Conservation (phyloP, 2,888 invertebrate genomes). For the Pristionchus mayeri region DNA sequence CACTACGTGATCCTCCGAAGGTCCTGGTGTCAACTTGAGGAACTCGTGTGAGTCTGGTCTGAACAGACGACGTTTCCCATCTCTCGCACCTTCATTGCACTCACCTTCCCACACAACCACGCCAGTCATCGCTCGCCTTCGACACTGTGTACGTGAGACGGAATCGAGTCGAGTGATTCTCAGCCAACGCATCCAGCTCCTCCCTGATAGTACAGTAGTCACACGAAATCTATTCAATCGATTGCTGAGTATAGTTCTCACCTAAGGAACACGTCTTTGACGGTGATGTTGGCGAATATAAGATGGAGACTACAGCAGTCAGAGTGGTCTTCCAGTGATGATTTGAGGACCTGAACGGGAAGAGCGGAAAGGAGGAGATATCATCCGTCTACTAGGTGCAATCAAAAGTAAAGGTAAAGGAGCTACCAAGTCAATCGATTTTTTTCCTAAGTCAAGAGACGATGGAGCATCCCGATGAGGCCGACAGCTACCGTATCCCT, state of each 20-base stretch:
- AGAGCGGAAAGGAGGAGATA: too few species aligned
- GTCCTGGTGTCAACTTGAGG: not conserved
- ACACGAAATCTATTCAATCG: not conserved
- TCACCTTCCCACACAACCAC: constrained; percentile 24
- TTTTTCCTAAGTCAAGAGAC: too few species aligned
- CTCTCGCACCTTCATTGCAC: not conserved
- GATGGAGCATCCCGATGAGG: too few species aligned
- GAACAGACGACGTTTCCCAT: not conserved
- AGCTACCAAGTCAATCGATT: too few species aligned
- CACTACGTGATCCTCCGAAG: constrained; percentile 36
- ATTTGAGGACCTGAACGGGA: constrained; percentile 78
- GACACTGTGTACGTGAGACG: constrained; percentile 32
- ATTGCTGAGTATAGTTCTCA: not conserved
- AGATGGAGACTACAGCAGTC: constrained; percentile 87
- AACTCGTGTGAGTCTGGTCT: constrained; percentile 10
- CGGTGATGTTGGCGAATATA: constrained; percentile 93
- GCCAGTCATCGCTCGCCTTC: constrained; percentile 2
- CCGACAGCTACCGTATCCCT: too few species aligned
- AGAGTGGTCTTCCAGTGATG: constrained; percentile 85
- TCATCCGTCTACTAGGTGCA: too few species aligned
- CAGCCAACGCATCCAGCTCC: constrained; percentile 34
- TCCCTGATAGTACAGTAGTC: constrained; percentile 43
- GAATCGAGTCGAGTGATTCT: constrained; percentile 22
- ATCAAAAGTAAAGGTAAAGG: too few species aligned
- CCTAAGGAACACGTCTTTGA: constrained; percentile 89